Evolutionary conservation across 2,888 invertebrate species (phyloP), one percentile per base, ranked within the genome.

Genomic region (Melanchra persicariae): DNA sequence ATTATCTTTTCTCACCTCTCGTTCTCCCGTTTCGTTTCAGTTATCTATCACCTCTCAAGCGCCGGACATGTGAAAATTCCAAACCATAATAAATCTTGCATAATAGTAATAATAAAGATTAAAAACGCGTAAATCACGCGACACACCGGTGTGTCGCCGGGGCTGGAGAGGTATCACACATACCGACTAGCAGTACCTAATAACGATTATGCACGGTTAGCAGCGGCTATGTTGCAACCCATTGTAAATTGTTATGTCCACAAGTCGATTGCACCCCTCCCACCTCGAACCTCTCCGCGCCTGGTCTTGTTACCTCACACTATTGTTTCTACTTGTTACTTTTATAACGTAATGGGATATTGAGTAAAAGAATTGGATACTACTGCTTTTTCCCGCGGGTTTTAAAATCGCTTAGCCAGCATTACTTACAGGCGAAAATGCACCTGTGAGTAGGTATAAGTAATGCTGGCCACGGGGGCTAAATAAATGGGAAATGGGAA

Each of bases 231-330:
- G 65, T 54, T 64, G 61, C 34, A 77, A 84, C 52, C 61, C 58
- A 83, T 83, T 77, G 67, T 83, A 43, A 70, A 70, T 84, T 79
- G 85, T 83, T 85, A 69, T 76, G 51, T 65, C 55, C 63, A 61
- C 55, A 68, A 43, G 79, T 79, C 79, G 80, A 69, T 77, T 83
- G 83, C 68, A 19, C 64, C 47, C 30, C 70, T 1, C 26, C 51
- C 49, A 17, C 47, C 49, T 8, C 63, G 19, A 5, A 7, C 30
- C 47, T 34, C 17, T 24, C 58, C 47, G 19, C 57, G 17, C 22
- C 62, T 40, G 47, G 55, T 26, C 43, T 60, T n/a, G 26, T 85
- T 85, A 73, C 73, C 69, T 67, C 83, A 85, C 49, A 51, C 30
- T 59, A 75, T 78, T 85, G 79, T 82, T 82, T 72, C 45, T 59